These are phyloP conservation scores for Gymnopithys bicolor DNA, from an alignment of 2,797 vertebrate genomes.

Conservation along the genomic window DNA sequence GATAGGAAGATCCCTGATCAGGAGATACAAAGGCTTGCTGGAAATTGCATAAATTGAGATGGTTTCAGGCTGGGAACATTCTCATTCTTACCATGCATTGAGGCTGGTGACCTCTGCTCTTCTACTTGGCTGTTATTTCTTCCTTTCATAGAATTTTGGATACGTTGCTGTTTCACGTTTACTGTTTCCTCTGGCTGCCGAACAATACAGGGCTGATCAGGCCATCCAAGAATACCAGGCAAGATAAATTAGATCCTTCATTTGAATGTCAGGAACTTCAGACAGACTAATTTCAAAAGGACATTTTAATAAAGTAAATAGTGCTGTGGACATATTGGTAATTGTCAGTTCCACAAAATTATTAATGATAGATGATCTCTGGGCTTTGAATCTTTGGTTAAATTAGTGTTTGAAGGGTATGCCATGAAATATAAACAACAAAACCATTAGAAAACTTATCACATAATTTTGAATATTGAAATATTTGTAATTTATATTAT, in stretches of 20 bases:
- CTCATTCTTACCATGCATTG: background rate
- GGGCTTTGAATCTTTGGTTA: slow-evolving; percentile 46
- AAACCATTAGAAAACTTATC: slow-evolving; percentile 3
- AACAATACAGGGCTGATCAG: slow-evolving; percentile 55
- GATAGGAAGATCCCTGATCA: background rate
- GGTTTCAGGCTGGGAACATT: background rate
- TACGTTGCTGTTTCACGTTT: slow-evolving; percentile 29
- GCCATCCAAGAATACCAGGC: slow-evolving; percentile 37
- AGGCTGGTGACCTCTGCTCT: slow-evolving; percentile 12
- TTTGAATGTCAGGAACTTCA: slow-evolving; percentile 69
- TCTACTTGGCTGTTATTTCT: background rate
- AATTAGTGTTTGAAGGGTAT: slow-evolving; percentile 17
- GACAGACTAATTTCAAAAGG: slow-evolving; percentile 75
- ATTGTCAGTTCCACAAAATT: slow-evolving; percentile 53
- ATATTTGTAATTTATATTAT: background rate
- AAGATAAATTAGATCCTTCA: slow-evolving; percentile 77
- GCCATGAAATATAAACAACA: background rate
- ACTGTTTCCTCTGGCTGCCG: slow-evolving; percentile 38
- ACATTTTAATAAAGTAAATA: slow-evolving; percentile 76
- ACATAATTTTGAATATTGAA: background rate
- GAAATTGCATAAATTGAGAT: background rate
- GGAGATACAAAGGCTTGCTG: background rate
- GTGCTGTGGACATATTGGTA: slow-evolving; percentile 37
- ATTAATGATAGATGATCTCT: slow-evolving; percentile 61
- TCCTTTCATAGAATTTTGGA: background rate